Conservation (phyloP, 2,797 vertebrate species). For the Xerus rutilus region DNA sequence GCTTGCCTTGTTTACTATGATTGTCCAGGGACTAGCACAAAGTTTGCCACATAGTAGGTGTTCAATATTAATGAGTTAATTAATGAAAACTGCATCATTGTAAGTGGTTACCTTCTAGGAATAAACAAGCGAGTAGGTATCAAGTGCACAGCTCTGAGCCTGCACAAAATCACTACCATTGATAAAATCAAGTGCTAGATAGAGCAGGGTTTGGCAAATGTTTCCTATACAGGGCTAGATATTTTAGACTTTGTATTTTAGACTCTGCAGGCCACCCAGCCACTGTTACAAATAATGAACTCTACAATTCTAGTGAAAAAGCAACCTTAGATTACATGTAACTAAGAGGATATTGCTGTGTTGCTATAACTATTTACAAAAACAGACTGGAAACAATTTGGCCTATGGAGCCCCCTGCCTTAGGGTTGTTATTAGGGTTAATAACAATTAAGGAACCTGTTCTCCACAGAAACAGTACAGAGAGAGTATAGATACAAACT, state of each 20-base stretch:
- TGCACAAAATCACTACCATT: fast-evolving
- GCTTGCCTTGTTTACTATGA: not conserved
- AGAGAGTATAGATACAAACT: not conserved
- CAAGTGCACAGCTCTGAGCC: not conserved
- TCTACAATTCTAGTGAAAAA: not conserved
- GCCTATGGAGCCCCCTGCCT: not conserved
- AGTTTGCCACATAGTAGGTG: not conserved
- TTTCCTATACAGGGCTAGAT: not conserved
- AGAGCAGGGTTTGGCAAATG: not conserved
- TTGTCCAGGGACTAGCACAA: not conserved
- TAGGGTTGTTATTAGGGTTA: not conserved
- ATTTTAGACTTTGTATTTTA: not conserved
- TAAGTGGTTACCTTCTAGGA: not conserved
- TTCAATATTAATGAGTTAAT: not conserved
- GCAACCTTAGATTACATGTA: not conserved
- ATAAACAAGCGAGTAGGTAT: not conserved
- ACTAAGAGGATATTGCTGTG: not conserved
- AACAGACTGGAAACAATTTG: not conserved
- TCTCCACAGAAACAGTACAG: not conserved
- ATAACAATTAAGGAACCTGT: not conserved
- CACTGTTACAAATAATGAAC: not conserved
- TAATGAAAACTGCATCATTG: not conserved
- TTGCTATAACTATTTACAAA: not conserved
- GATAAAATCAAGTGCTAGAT: not conserved
- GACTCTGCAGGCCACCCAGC: no score